A percentile compares a stretch with the other conserved stretches of the same genome.
These are phyloP conservation scores for Canis aureus DNA, from an alignment of 2,113 vertebrate genomes.

Conservation along the genomic window DNA sequence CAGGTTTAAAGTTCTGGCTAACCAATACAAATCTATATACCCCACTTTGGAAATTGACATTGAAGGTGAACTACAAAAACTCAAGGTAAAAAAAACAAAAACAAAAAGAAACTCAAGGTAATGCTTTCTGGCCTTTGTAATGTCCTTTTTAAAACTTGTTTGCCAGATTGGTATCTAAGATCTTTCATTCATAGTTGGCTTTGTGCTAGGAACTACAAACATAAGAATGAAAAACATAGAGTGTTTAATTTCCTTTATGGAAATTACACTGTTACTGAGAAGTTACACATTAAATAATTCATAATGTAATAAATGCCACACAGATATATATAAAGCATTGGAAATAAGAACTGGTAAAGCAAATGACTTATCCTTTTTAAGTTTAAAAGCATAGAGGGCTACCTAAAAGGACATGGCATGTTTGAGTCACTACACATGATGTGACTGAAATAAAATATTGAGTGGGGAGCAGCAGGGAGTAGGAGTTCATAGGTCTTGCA, in stretches of 20 bases:
- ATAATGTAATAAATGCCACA: neutral
- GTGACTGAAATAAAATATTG: neutral
- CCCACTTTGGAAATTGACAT: conserved; percentile 96
- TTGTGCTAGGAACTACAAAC: conserved; percentile 9
- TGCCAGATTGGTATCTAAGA: conserved; percentile 28
- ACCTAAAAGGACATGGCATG: neutral
- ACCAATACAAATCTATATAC: conserved; percentile 97
- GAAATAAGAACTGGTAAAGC: neutral
- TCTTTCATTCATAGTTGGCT: neutral
- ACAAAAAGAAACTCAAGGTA: conserved; percentile 92
- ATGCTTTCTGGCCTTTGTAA: conserved; percentile 57
- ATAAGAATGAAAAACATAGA: neutral
- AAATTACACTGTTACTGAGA: neutral
- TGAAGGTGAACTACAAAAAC: conserved; percentile 94
- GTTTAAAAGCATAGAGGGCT: neutral
- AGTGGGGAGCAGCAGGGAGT: neutral
- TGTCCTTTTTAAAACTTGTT: conserved; percentile 24
- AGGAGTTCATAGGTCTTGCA: neutral
- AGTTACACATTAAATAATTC: neutral
- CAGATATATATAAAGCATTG: neutral
- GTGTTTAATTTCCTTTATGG: neutral
- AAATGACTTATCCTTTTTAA: neutral
- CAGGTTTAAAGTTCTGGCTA: conserved; percentile 96
- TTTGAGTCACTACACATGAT: neutral
- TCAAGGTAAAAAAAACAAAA: conserved; percentile 90